Conservation (phyloP, 1,140 invertebrate genomes). For the Trichonephila inaurata region DNA sequence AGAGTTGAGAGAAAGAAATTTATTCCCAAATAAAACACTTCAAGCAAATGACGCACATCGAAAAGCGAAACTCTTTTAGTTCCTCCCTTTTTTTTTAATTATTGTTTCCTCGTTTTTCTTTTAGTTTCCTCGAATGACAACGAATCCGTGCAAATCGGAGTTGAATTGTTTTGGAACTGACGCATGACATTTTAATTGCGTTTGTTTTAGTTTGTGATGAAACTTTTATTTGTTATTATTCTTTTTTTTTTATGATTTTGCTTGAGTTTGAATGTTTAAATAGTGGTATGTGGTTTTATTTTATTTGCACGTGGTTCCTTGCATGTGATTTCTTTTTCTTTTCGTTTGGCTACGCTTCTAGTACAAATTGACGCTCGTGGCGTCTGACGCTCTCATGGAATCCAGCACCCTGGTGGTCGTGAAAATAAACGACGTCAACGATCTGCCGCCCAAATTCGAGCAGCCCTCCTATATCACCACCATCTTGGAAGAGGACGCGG, state of each 20-base stretch:
- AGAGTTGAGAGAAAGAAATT: background rate
- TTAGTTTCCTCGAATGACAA: slow-evolving; percentile 53
- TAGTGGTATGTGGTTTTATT: background rate
- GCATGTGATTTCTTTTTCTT: slow-evolving; percentile 62
- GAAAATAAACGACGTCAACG: slow-evolving; percentile 87
- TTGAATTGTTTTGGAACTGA: slow-evolving; percentile 58
- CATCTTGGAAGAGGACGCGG: slow-evolving; percentile 86
- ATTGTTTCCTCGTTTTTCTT: slow-evolving; percentile 52
- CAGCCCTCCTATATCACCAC: slow-evolving; percentile 85
- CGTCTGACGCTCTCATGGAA: slow-evolving; percentile 92
- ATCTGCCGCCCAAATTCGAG: slow-evolving; percentile 89
- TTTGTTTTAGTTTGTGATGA: slow-evolving; percentile 12
- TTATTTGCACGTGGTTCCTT: slow-evolving; percentile 72
- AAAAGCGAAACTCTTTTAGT: background rate
- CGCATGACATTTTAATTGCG: slow-evolving; percentile 56
- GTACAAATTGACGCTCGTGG: slow-evolving; percentile 92
- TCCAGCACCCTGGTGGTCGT: slow-evolving; percentile 89
- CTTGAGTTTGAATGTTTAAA: slow-evolving; percentile 40
- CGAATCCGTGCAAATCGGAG: background rate
- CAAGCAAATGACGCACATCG: background rate
- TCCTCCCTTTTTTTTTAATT: background rate
- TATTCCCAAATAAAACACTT: background rate
- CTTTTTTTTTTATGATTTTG: slow-evolving; percentile 79
- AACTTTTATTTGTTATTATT: slow-evolving; percentile 59
- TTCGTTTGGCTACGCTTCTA: slow-evolving; percentile 79